Evolutionary conservation across 2,888 invertebrate genomes (phyloP), one percentile per base, ranked within the genome.

Genomic region (Watsonalla binaria): DNA sequence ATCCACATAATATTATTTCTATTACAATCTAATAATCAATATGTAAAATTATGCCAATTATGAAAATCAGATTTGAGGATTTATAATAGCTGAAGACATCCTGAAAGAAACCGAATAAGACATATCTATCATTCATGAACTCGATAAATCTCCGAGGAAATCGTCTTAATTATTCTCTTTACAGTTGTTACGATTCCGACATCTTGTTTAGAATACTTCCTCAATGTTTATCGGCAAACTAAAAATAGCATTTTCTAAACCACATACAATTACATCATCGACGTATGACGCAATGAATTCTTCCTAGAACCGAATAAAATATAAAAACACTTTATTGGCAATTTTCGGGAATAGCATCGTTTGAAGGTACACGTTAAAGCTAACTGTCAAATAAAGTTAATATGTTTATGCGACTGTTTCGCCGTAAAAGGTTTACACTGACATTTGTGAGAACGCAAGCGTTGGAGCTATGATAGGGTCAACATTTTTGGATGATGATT

Each of bases 331-430:
- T 37, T 42, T 42, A 49, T 49, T 14, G 37, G 49, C 15, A 37
- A 37, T 47, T 35, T 35, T 37, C 11, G 42, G 48, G 48, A 42
- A 47, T 53, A 48, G 47, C 34, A 48, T 48, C 48, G 35, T 53
- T 77, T 67, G 68, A 66, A 64, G 61, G 58, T 51, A 64, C 61
- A 69, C 72, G 24, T 84, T 76, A 75, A 77, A 66, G 70, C 68
- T 72, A 78, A 80, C 72, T 77, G 76, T 78, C 79, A 67, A 75
- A 86, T 86, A 86, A 87, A 86, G 65, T 83, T 79, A 80, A 81
- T 82, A 79, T 77, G 77, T 87, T 87, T 87, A 87, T 83, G 82
- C 64, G 83, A 75, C 76, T 68, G 64, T 54, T 58, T 47, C 67
- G 76, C 62, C 70, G 72, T 85, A 76, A 86, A 82, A 72, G 68